phyloP scores from a whole-genome alignment of 2,113 vertebrate species.

The Cyprinodon variegatus region DNA sequence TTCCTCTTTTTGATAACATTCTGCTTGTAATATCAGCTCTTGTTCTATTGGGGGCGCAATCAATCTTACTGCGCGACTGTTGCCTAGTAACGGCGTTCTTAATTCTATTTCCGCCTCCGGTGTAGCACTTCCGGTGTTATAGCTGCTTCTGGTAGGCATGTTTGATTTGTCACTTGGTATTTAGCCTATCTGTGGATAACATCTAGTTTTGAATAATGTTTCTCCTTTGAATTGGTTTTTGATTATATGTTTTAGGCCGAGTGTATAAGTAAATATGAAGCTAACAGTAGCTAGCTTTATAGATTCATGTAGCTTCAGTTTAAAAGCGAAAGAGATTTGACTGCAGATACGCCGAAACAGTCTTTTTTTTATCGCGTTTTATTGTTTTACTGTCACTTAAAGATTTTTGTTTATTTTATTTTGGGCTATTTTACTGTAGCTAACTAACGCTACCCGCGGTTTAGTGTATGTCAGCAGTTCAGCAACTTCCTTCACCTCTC shows the following conservation, averaged over 20 bases:
- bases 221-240: neutral
- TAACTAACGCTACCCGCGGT: no score
- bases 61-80: neutral
- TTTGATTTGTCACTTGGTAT: neutral
- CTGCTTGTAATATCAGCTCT: neutral
- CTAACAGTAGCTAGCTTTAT: conserved; percentile 37
- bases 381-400: no score
- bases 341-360: no score
- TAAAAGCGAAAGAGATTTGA: neutral
- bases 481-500: no score
- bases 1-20: neutral
- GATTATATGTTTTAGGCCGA: no score
- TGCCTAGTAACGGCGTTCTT: neutral
- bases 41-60: neutral
- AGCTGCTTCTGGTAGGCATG: neutral
- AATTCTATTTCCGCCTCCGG: neutral
- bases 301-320: neutral
- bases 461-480: no score
- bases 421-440: no score
- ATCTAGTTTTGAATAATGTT: neutral
- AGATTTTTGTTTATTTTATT: no score
- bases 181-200: neutral
- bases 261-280: neutral
- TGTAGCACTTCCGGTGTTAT: neutral
- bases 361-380: no score